Evolutionary conservation across 2,888 invertebrate genomes (phyloP).

Genomic region (Anagyrus pseudococci): DNA sequence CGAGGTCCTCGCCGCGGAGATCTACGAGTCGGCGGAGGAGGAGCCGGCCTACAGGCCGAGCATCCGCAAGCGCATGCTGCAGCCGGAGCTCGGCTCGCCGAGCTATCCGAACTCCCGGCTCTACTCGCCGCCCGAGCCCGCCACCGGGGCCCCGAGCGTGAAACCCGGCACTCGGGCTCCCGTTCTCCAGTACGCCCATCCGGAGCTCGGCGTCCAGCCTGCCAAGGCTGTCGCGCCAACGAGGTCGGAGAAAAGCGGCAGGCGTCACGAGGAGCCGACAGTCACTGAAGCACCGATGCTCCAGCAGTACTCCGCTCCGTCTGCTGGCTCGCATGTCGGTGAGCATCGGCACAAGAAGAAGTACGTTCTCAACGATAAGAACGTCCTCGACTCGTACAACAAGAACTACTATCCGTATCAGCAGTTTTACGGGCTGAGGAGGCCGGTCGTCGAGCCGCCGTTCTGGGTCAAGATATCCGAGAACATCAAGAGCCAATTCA

Average conservation of each 20-base stretch:
- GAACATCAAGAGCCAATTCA: conserved; percentile 75
- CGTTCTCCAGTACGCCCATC: conserved; percentile 81
- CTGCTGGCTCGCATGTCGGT: conserved; percentile 10
- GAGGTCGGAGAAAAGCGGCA: conserved; percentile 21
- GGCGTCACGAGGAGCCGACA: neutral
- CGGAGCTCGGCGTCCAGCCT: conserved; percentile 79
- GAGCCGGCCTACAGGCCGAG: conserved; percentile 65
- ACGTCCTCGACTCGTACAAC: conserved; percentile 51
- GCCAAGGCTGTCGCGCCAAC: conserved; percentile 64
- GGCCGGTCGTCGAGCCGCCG: conserved; percentile 68
- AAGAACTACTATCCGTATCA: conserved; percentile 56
- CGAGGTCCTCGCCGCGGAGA: conserved; percentile 52
- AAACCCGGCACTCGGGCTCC: conserved; percentile 77
- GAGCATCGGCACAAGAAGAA: conserved; percentile 58
- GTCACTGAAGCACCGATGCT: neutral
- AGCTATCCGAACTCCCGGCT: conserved; percentile 72
- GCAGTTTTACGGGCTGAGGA: conserved; percentile 67
- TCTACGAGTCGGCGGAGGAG: conserved; percentile 53
- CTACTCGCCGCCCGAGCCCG: conserved; percentile 70
- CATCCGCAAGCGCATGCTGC: conserved; percentile 76
- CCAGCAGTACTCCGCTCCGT: neutral
- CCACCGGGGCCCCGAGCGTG: conserved; percentile 66
- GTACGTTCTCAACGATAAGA: conserved; percentile 56
- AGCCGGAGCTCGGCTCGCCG: conserved; percentile 65
- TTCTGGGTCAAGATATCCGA: conserved; percentile 78